These are phyloP conservation scores for Megaptera novaeangliae DNA, from an alignment of 2,113 vertebrate genomes.

Conservation along the genomic window DNA sequence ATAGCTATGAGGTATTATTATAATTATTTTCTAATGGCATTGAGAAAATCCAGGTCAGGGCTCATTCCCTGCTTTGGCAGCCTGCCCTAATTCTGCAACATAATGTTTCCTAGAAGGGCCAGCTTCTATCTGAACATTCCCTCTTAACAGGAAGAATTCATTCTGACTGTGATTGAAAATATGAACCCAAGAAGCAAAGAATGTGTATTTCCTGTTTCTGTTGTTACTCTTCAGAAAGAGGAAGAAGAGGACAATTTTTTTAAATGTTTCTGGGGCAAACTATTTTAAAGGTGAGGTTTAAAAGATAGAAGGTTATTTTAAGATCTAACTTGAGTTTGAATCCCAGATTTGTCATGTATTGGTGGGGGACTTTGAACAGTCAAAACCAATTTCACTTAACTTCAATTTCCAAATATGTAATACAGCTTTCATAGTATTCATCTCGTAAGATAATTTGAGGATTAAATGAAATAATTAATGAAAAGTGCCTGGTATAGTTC, in stretches of 20 bases:
- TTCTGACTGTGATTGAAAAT: constrained; percentile 1
- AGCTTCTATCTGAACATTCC: not conserved
- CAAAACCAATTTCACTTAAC: not conserved
- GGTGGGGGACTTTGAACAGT: not conserved
- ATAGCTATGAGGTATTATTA: not conserved
- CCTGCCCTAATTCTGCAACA: not conserved
- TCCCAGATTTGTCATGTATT: not conserved
- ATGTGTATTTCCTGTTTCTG: not conserved
- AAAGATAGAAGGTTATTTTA: not conserved
- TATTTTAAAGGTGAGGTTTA: not conserved
- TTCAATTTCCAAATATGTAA: not conserved
- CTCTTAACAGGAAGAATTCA: not conserved
- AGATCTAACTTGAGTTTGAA: not conserved
- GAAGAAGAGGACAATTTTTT: not conserved
- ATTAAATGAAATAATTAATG: not conserved
- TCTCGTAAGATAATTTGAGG: not conserved
- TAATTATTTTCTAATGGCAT: not conserved
- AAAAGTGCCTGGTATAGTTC: not conserved
- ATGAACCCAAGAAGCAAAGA: not conserved
- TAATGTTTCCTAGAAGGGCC: constrained; percentile 8
- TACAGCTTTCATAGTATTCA: not conserved
- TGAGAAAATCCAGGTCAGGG: constrained; percentile 29
- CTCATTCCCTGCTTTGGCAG: not conserved
- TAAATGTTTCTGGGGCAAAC: not conserved
- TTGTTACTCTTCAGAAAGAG: not conserved